Evolutionary conservation across 2,797 vertebrate genomes (phyloP).

Genomic region (Coccyzus lansbergi): DNA sequence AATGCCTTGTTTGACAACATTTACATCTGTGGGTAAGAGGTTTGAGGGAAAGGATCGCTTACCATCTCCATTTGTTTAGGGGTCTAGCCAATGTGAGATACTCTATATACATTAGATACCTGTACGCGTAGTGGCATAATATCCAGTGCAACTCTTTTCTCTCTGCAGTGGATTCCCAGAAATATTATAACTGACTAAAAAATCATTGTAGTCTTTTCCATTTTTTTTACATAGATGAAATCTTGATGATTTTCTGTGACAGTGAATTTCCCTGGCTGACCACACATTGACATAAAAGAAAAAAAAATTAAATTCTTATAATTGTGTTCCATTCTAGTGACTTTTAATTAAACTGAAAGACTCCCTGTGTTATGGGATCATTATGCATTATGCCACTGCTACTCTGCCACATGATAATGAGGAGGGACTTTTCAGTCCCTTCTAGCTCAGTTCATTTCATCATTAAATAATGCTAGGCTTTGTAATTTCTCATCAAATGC

Average conservation of each 20-base stretch:
- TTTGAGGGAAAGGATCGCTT: not conserved
- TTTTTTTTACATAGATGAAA: not conserved
- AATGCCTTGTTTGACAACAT: not conserved
- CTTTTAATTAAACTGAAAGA: constrained; percentile 51
- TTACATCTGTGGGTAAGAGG: not conserved
- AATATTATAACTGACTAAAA: not conserved
- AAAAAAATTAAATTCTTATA: not conserved
- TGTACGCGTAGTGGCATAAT: not conserved
- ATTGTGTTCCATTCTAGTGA: constrained; percentile 39
- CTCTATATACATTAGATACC: not conserved
- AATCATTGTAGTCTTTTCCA: not conserved
- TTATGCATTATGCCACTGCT: constrained; percentile 12
- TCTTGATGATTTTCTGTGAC: not conserved
- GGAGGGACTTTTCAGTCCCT: not conserved
- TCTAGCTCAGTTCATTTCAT: not conserved
- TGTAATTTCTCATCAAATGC: constrained; percentile 27
- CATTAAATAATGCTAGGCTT: constrained; percentile 20
- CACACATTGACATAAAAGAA: not conserved
- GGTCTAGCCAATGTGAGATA: not conserved
- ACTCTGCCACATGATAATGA: constrained; percentile 9
- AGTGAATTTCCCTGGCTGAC: not conserved
- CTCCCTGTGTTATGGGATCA: constrained; percentile 4
- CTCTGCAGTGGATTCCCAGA: not conserved
- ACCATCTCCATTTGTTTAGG: not conserved
- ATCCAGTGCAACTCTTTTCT: not conserved